phyloP scores from a whole-genome alignment of 30 jellyfish, hydroid and myxozoan genomes.

The Clytia hemisphaerica region DNA sequence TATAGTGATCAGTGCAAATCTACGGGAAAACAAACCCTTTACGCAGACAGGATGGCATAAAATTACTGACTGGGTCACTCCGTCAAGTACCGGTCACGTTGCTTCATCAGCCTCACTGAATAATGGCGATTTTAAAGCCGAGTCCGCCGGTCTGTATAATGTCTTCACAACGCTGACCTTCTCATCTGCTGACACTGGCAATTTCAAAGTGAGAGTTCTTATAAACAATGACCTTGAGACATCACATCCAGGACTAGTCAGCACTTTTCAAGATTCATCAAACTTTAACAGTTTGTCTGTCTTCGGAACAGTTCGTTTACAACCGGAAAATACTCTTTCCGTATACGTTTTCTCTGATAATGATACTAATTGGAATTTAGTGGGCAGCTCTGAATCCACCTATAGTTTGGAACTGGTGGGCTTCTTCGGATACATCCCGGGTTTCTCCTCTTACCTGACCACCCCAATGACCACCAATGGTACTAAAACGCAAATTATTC shows the following conservation, averaged over 20 bases:
- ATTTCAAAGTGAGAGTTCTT: slow-evolving; percentile 37
- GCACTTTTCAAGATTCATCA: slow-evolving; percentile 36
- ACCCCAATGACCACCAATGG: not conserved
- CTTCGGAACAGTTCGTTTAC: slow-evolving; percentile 46
- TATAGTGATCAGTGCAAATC: slow-evolving; percentile 43
- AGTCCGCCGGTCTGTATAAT: slow-evolving; percentile 48
- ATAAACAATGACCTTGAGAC: slow-evolving; percentile 34
- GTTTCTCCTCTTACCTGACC: slow-evolving; percentile 54
- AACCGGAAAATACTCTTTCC: slow-evolving; percentile 40
- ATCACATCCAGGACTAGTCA: slow-evolving; percentile 38
- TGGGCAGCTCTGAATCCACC: slow-evolving; percentile 68
- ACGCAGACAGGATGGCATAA: slow-evolving; percentile 66
- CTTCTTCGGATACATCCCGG: slow-evolving; percentile 41
- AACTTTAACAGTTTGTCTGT: slow-evolving; percentile 58
- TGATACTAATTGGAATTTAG: slow-evolving; percentile 60
- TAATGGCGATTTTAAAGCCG: slow-evolving; percentile 36
- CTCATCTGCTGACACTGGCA: slow-evolving; percentile 50
- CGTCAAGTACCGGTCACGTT: slow-evolving; percentile 50
- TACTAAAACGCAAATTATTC: slow-evolving; percentile 33
- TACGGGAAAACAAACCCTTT: slow-evolving; percentile 21
- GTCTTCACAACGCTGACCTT: slow-evolving; percentile 48
- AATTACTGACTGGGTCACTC: slow-evolving; percentile 45
- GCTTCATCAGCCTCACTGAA: slow-evolving; percentile 31
- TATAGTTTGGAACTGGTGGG: slow-evolving; percentile 48
- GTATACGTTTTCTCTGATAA: slow-evolving; percentile 61